These are phyloP conservation scores for Erethizon dorsatum DNA, from an alignment of 2,797 vertebrate genomes.

Conservation along the genomic window DNA sequence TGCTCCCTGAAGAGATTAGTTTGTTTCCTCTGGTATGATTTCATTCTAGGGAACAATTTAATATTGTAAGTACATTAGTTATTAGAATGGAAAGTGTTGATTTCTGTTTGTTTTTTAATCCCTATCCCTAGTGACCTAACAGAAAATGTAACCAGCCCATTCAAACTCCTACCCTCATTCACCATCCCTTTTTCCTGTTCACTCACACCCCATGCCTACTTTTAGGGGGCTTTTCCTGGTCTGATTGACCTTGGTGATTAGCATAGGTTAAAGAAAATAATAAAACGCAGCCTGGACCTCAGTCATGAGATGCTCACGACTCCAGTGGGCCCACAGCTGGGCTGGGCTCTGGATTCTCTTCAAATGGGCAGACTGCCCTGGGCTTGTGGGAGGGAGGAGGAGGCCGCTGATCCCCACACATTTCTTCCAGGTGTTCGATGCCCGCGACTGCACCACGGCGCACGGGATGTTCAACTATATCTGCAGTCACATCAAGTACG, in stretches of 20 bases:
- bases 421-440: conserved; percentile 96
- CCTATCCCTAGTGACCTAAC: neutral
- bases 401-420: rapidly evolving
- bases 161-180: neutral
- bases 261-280: neutral
- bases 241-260: neutral
- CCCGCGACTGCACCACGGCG: conserved; percentile 97
- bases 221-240: neutral
- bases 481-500: conserved; percentile 99
- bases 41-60: neutral
- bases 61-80: neutral
- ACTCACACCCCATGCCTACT: neutral
- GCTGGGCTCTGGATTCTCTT: neutral
- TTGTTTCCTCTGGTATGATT: neutral
- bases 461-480: conserved; percentile 99
- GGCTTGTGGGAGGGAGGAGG: rapidly evolving
- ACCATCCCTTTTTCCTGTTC: neutral
- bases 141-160: neutral
- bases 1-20: neutral
- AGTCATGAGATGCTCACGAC: rapidly evolving
- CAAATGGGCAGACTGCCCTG: neutral
- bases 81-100: neutral
- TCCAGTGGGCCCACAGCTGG: neutral
- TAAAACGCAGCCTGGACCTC: neutral
- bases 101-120: neutral